Conservation (phyloP, 1,140 invertebrate genomes). For the Myzus persicae region DNA sequence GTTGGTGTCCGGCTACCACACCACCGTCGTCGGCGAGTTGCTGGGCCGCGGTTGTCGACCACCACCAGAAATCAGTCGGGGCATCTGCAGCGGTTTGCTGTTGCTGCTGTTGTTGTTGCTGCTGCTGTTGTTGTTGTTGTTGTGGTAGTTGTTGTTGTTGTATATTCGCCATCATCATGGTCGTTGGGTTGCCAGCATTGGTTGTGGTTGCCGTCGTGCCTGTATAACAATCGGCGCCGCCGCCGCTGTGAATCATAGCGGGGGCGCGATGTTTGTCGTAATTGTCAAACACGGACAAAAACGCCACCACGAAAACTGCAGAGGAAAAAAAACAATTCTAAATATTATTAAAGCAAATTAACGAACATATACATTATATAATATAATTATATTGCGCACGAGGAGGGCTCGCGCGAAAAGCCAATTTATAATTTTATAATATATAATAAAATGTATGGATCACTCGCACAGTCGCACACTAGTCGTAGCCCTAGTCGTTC, state of each 20-base stretch:
- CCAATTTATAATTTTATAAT: background rate
- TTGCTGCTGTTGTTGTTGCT: background rate
- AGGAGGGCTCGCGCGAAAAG: background rate
- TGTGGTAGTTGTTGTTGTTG: background rate
- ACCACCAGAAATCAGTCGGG: slow-evolving; percentile 34
- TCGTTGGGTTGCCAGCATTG: background rate
- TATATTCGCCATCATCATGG: background rate
- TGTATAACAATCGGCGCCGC: background rate
- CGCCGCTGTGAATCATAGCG: background rate
- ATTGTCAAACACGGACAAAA: background rate
- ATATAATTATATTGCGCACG: background rate
- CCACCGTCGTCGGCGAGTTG: background rate
- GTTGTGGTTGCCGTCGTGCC: background rate
- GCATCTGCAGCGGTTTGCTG: background rate
- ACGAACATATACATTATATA: background rate
- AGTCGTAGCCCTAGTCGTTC: background rate
- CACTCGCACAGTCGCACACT: background rate
- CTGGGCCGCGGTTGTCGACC: background rate
- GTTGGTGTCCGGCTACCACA: background rate
- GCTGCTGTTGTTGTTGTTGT: background rate
- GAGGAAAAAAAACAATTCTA: background rate
- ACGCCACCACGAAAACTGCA: background rate
- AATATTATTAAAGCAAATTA: background rate
- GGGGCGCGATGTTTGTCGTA: background rate
- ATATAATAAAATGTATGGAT: background rate